Base-by-base conservation (phyloP, 2,113 vertebrate species). In the Oreochromis spilurus region DNA sequence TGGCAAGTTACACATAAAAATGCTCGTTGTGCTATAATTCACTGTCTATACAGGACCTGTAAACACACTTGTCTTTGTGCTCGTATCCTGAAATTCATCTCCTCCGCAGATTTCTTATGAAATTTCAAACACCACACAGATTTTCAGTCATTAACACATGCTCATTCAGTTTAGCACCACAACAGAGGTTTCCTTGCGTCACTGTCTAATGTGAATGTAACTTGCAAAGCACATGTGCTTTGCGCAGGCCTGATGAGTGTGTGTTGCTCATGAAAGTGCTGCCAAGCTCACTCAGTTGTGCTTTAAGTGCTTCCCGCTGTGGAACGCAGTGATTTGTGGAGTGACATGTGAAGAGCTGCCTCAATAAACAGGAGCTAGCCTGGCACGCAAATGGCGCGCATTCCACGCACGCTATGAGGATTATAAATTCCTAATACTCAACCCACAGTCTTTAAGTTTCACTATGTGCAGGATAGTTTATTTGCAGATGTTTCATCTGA, bases 271-370 rank as follows among this genome's bases (percentile, higher is more conserved):
- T 77, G 81, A 79, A 83, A 60, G 31, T 40, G 5, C 21, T 60
- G 17, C 31, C 48, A 55, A 45, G 13, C 78, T 84, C 75, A 29
- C 54, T 70, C 78, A 84, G 54, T 82, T 54, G 50, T 19, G 43
- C 70, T 84, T 88, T 81, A 90, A 91, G 81, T 65, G 65, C 60
- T 82, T 84, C 70, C 83, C 88, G 26, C 10, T 17, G 53, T 89
- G 80, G 72, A 91, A 87, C 84, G 31, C 45, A 57, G 6, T 40
- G 40, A 82, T 79, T 84, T 84, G 67, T 67, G 26, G 60, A 89
- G 82, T 80, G 67, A 85, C 84, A 72, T 55, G 45, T 80, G 45
- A 88, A 87, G 79, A 79, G 31, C 9, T 86, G 26, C 60, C 53
- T 77, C 57, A 79, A 45, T 54, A 77, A 90, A 92, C 43, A 83